Conservation (phyloP, 2,888 invertebrate species). For the Lottia scabra region DNA sequence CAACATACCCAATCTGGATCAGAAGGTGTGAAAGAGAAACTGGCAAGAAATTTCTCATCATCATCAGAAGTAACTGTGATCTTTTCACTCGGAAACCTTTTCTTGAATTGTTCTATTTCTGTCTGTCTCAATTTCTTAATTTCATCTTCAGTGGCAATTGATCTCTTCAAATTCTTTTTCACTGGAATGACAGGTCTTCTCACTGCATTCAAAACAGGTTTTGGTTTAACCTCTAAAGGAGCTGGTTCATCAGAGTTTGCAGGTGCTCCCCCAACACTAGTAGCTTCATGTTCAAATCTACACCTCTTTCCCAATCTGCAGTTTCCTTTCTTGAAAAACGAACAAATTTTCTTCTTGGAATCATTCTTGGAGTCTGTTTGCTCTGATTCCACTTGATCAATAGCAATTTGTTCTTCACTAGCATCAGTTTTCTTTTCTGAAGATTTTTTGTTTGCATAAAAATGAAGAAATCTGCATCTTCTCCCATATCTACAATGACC, state of each 20-base stretch:
- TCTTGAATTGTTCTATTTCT: conserved; percentile 56
- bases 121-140: conserved; percentile 42
- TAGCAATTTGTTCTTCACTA: not conserved
- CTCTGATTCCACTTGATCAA: not conserved
- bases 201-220: not conserved
- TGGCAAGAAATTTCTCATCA: conserved; percentile 33
- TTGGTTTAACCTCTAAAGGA: not conserved
- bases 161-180: conserved; percentile 27
- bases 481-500: conserved; percentile 48
- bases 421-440: conserved; percentile 10
- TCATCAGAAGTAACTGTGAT: conserved; percentile 37
- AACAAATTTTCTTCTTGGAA: conserved; percentile 24
- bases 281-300: conserved; percentile 39
- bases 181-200: conserved; percentile 18
- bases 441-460: conserved; percentile 9
- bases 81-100: conserved; percentile 52
- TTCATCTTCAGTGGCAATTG: conserved; percentile 37
- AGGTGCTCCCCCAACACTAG: not conserved
- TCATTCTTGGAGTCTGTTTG: conserved; percentile 3
- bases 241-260: not conserved
- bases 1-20: conserved; percentile 66
- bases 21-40: conserved; percentile 50
- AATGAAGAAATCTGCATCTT: conserved; percentile 42
- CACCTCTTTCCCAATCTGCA: conserved; percentile 50
- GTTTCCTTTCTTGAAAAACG: conserved; percentile 39